Evolutionary conservation across 2,113 vertebrate species (phyloP).

Genomic region (Pelvicachromis taeniatus): DNA sequence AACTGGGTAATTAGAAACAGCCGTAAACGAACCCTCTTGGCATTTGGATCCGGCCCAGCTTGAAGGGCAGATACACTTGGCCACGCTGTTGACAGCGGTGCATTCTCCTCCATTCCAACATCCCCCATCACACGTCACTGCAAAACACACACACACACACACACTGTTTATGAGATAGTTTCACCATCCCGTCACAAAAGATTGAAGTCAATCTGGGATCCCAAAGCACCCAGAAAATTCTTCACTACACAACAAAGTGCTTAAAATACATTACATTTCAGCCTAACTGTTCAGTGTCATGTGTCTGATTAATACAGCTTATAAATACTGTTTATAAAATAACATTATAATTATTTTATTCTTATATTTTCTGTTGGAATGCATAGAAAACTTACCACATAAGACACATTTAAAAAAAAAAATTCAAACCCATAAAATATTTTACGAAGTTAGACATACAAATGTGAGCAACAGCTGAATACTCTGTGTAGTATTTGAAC

Average conservation of each 20-base stretch:
- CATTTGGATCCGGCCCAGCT: slow-evolving; percentile 84
- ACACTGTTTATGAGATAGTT: rapidly evolving
- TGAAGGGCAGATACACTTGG: slow-evolving; percentile 80
- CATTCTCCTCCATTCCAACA: slow-evolving; percentile 85
- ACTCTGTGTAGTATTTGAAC: background rate
- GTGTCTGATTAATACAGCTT: rapidly evolving
- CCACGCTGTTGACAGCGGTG: slow-evolving; percentile 74
- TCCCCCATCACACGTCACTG: slow-evolving; percentile 82
- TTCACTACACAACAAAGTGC: background rate
- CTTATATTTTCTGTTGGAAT: background rate
- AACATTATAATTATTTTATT: background rate
- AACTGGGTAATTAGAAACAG: background rate
- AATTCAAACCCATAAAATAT: rapidly evolving
- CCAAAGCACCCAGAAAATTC: background rate
- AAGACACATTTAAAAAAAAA: background rate
- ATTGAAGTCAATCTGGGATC: background rate
- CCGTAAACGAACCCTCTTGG: slow-evolving; percentile 76
- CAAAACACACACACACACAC: slow-evolving; percentile 2
- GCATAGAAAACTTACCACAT: background rate
- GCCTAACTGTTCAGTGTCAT: background rate
- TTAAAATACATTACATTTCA: rapidly evolving
- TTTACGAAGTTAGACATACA: background rate
- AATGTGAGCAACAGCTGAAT: background rate
- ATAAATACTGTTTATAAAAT: background rate
- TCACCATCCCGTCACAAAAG: background rate